Conservation (phyloP, 2,888 invertebrate species). For the Melanargia galathea region DNA sequence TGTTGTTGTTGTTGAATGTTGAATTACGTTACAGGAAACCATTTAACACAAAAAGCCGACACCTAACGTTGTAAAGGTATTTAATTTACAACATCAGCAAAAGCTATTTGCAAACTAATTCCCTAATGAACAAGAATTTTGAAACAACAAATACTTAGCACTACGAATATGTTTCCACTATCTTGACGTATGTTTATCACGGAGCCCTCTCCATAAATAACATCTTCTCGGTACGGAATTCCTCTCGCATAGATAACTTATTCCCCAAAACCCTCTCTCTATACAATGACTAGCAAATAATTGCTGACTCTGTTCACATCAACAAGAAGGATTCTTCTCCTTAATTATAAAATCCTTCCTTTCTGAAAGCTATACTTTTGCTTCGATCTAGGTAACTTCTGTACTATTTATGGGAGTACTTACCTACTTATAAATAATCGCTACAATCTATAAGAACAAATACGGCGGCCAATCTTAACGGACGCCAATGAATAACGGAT, state of each 20-base stretch:
- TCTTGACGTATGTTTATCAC: conserved; percentile 36
- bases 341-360: too few species aligned
- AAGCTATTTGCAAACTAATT: conserved; percentile 7
- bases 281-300: neutral
- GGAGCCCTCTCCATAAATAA: conserved; percentile 16
- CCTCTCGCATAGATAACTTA: conserved; percentile 27
- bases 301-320: neutral
- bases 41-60: neutral
- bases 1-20: too few species aligned
- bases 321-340: neutral
- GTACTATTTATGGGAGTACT: too few species aligned
- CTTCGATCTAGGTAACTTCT: too few species aligned
- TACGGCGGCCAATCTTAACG: too few species aligned
- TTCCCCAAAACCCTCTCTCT: conserved; percentile 17
- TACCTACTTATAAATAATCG: too few species aligned
- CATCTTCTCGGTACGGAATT: conserved; percentile 24
- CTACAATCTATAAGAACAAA: too few species aligned
- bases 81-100: conserved; percentile 9
- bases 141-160: conserved; percentile 27
- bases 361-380: too few species aligned
- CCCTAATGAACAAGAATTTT: conserved; percentile 10
- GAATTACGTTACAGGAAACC: too few species aligned
- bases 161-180: conserved; percentile 21
- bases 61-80: neutral
- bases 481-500: too few species aligned